Evolutionary conservation across 2,113 vertebrate genomes (phyloP).

Genomic region (Sturnus vulgaris): DNA sequence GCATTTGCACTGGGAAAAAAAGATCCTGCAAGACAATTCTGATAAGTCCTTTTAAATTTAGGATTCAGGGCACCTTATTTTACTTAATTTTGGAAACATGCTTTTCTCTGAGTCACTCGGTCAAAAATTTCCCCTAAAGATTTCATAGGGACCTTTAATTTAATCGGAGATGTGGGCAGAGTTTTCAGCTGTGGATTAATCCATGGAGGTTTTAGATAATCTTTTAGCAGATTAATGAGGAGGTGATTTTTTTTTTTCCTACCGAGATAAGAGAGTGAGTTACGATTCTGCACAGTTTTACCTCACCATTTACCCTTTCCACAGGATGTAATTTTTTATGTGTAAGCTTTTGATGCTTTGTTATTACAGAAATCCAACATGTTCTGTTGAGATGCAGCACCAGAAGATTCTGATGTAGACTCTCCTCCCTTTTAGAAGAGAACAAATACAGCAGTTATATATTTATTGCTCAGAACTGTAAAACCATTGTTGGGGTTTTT

Average conservation of each 20-base stretch:
- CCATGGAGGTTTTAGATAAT: background rate
- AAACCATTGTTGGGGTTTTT: background rate
- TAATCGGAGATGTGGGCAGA: background rate
- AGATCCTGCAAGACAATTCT: background rate
- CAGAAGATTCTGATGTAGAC: background rate
- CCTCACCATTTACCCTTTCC: background rate
- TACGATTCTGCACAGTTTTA: background rate
- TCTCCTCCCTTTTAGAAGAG: background rate
- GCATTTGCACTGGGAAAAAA: background rate
- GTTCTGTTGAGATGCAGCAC: background rate
- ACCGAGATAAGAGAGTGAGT: background rate
- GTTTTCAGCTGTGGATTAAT: background rate
- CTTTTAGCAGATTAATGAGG: constrained; percentile 34
- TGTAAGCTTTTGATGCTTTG: background rate
- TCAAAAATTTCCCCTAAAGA: background rate
- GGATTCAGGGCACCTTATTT: background rate
- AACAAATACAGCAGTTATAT: background rate
- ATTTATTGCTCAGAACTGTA: background rate
- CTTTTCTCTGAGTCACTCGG: background rate
- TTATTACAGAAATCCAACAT: background rate
- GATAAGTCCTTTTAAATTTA: background rate
- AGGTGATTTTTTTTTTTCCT: background rate
- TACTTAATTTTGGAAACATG: background rate
- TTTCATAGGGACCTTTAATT: constrained; percentile 22
- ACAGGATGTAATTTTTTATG: background rate